Base-by-base conservation (phyloP, 1,140 invertebrate genomes). In the Cyrtorhinus lividipennis region DNA sequence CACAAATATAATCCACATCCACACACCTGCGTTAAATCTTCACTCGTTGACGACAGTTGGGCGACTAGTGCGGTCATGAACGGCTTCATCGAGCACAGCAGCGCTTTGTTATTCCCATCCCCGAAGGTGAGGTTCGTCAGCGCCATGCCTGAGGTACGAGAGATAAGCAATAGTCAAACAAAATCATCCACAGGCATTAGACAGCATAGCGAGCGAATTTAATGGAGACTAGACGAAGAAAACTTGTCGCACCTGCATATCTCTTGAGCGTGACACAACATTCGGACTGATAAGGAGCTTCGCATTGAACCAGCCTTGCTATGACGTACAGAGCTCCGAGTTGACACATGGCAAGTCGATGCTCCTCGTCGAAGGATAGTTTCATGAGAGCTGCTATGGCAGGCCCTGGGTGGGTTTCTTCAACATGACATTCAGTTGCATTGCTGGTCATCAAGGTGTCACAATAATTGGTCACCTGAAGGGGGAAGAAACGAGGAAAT, bases 111-210 rank as follows among this genome's bases (percentile, higher is more conserved):
- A 66, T 89, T 90, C 25, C 91, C 88, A 75, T 97, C 92, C 15
- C 94, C 93, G 72, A 96, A 96, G 0, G 95, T 97, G 0, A 98
- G 76, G 74, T 98, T 98, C 0, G 94, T 98, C n/a, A 98, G 73
- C 0, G 93, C 90, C 92, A 96, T 97, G 56, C 93, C 89, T 1
- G 30, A 5, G 15, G 30, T 38, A 38, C n/a, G n/a, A n/a, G n/a
- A n/a, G n/a, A n/a, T n/a, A n/a, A n/a, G n/a, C n/a, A n/a, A n/a
- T n/a, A n/a, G n/a, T n/a, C n/a, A n/a, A n/a, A n/a, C n/a, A n/a
- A n/a, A n/a, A n/a, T n/a, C n/a, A n/a, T n/a, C n/a, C n/a, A n/a
- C n/a, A n/a, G n/a, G n/a, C n/a, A n/a, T n/a, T n/a, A n/a, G n/a
- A n/a, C n/a, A n/a, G n/a, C n/a, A n/a, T n/a, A n/a, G n/a, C n/a